Evolutionary conservation across 1,140 invertebrate genomes (phyloP).

Genomic region (Harlomillsia oculata): DNA sequence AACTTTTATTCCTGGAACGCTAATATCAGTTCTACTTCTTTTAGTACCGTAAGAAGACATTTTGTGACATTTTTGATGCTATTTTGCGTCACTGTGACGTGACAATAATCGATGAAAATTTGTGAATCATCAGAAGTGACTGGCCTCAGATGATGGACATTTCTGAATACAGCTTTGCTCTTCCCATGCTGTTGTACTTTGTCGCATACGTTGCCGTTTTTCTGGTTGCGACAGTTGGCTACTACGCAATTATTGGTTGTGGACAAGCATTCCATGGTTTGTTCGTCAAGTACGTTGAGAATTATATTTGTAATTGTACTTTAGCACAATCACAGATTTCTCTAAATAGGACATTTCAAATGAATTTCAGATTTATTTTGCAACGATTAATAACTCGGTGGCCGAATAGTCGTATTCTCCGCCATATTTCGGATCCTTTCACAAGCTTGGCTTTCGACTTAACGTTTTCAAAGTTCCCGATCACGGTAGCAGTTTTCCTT

Average conservation of each 20-base stretch:
- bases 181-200: constrained; percentile 21
- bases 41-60: constrained; percentile 28
- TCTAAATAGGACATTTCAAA: neutral
- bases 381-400: no score
- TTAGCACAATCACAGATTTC: no score
- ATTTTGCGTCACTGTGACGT: no score
- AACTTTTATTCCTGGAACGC: constrained; percentile 20
- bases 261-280: constrained; percentile 21
- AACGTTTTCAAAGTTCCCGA: constrained; percentile 23
- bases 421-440: constrained; percentile 22
- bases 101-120: no score
- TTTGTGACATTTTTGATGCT: no score
- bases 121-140: constrained; percentile 18
- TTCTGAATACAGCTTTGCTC: constrained; percentile 1
- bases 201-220: constrained; percentile 17
- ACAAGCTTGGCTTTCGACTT: constrained; percentile 22
- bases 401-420: constrained; percentile 3
- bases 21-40: constrained; percentile 1
- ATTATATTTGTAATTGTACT: no score
- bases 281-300: constrained; percentile 4
- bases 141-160: constrained; percentile 5
- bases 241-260: constrained; percentile 10
- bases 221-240: constrained; percentile 3
- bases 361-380: neutral
- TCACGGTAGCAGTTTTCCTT: constrained; percentile 19